Percentiles rank a stretch among this genome's conserved stretches.
phyloP scores from a whole-genome alignment of 2,888 invertebrate genomes.

The Empis livida region DNA sequence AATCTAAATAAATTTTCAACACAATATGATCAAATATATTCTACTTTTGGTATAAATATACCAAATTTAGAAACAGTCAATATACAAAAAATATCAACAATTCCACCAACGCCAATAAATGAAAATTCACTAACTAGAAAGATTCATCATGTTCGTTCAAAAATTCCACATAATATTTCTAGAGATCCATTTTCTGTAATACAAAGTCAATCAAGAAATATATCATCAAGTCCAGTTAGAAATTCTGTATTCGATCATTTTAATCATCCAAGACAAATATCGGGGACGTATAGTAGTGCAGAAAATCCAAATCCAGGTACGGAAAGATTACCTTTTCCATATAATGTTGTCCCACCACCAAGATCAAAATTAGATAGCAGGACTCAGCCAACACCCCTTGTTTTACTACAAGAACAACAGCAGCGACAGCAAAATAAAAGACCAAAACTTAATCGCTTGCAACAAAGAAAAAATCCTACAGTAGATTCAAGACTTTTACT shows the following conservation, averaged over 20 bases:
- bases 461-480: constrained; percentile 60
- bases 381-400: constrained; percentile 13
- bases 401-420: constrained; percentile 14
- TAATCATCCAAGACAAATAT: constrained; percentile 19
- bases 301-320: constrained; percentile 13
- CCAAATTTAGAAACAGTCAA: constrained; percentile 15
- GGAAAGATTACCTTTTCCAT: constrained; percentile 29
- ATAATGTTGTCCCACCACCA: constrained; percentile 43
- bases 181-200: constrained; percentile 13
- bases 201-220: constrained; percentile 7
- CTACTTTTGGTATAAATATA: constrained; percentile 19
- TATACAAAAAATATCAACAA: constrained; percentile 19
- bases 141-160: constrained; percentile 9
- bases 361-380: constrained; percentile 39
- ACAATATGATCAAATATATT: constrained; percentile 17
- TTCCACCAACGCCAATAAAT: constrained; percentile 14
- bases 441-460: constrained; percentile 24
- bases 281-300: constrained; percentile 17
- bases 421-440: constrained; percentile 12
- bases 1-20: constrained; percentile 18
- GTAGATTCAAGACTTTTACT: constrained; percentile 41
- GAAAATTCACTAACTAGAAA: background rate
- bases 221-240: constrained; percentile 27
- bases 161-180: constrained; percentile 14
- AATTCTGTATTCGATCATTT: constrained; percentile 25